Base-by-base conservation (phyloP, 2,888 invertebrate genomes). In the Clostera curtula region DNA sequence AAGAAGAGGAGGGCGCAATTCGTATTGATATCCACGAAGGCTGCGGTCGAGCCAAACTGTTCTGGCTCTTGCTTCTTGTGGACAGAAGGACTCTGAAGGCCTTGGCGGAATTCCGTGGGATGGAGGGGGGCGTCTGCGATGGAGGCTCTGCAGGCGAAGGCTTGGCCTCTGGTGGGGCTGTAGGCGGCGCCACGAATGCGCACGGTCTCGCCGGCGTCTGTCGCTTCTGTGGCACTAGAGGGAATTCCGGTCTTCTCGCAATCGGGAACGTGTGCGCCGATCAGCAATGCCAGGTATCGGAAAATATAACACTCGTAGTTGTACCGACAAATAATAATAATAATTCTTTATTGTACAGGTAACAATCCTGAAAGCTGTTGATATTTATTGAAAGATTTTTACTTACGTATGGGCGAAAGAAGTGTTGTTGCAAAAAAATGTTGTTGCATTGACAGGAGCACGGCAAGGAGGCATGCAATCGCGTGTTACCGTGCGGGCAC, bases 1-100 rank as follows among this genome's bases (percentile, higher is more conserved):
- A 97, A 67, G 97, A 97, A 61, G 97, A 97, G 58, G 96, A 97
- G 60, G 96, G 96, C 65, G 95, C 97, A 0, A 96, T 98, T 36
- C 92, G 95, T 38, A 95, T 98, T 3, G 97, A 98, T 71, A 87
- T 98, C n/a, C 98, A 98, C 71, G 98, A 97, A 73, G 92, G 93
- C 0, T 98, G 98, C 65, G 98, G 98, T 0, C 88, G 98, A 17
- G 96, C 96, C 1, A 97, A 98, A 71, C 83, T 98, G 3, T 97
- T 96, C 71, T 98, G 98, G 97, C 85, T 98, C 4, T 83, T 97
- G 54, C 91, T 97, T 1, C 77, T 98, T 11, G 96, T 98, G 1
- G 98, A 98, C 65, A 93, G 96, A 0, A 90, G 93, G 46, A 97
- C 97, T 0, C 79, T 98, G 8, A 98, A 98, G 68, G 94, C 92